These are phyloP conservation scores for Patella pellucida DNA, from an alignment of 2,888 invertebrate genomes.

Conservation along the genomic window DNA sequence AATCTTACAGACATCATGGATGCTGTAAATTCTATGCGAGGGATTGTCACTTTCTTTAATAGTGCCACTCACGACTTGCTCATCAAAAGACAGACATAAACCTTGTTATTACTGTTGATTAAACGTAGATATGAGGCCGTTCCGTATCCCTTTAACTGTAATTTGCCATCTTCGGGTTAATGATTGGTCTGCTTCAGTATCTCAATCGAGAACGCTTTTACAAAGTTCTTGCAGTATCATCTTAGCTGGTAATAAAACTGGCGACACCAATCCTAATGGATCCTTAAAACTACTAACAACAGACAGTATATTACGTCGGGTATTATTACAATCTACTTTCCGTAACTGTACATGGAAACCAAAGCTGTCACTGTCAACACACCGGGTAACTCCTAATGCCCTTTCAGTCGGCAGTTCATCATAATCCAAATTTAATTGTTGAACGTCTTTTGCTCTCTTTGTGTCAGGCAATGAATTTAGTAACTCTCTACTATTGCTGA, in stretches of 20 bases:
- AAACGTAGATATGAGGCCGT: conserved; percentile 19
- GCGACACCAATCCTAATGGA: conserved; percentile 18
- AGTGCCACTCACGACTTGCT: conserved; percentile 16
- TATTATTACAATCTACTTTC: neutral
- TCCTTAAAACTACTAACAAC: conserved; percentile 16
- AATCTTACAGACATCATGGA: conserved; percentile 14
- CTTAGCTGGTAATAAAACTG: conserved; percentile 11
- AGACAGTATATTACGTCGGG: conserved; percentile 16
- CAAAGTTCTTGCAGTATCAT: conserved; percentile 2
- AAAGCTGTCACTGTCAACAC: neutral
- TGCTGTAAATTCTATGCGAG: conserved; percentile 21
- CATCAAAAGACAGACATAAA: conserved; percentile 18
- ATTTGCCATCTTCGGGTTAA: neutral
- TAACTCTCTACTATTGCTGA: conserved; percentile 23
- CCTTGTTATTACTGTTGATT: neutral
- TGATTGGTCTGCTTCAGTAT: conserved; percentile 3
- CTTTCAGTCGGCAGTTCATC: neutral
- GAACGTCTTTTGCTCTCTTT: neutral
- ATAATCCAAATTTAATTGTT: neutral
- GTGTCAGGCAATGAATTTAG: conserved; percentile 14
- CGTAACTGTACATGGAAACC: neutral
- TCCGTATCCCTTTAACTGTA: conserved; percentile 20
- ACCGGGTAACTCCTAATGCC: neutral
- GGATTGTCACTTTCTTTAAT: conserved; percentile 16
- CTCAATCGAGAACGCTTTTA: conserved; percentile 11